phyloP scores from a whole-genome alignment of 2,888 invertebrate genomes.

The Caenorhabditis becei region DNA sequence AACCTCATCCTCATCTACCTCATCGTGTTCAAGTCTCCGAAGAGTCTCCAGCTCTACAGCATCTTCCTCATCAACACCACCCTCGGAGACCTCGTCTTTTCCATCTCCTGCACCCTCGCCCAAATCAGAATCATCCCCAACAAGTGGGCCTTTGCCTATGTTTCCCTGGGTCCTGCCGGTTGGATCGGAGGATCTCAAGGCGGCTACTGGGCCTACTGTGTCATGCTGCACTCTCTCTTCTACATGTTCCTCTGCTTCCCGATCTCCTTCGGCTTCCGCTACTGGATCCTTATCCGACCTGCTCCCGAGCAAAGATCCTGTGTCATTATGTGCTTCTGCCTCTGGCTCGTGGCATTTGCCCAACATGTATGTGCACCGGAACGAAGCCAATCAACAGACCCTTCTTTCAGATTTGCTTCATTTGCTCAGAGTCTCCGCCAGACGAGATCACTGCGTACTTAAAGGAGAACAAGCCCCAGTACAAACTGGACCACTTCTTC shows the following conservation, averaged over 20 bases:
- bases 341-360: constrained; percentile 66
- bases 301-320: constrained; percentile 56
- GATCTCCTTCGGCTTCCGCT: constrained; percentile 73
- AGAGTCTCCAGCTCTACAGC: constrained; percentile 55
- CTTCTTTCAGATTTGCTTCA: constrained; percentile 70
- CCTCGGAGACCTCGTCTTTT: constrained; percentile 64
- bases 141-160: constrained; percentile 74
- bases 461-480: constrained; percentile 53
- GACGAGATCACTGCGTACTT: constrained; percentile 64
- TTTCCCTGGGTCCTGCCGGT: constrained; percentile 69
- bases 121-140: constrained; percentile 75
- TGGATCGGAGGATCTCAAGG: constrained; percentile 61
- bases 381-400: neutral
- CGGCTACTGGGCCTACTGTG: constrained; percentile 61
- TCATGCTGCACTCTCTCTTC: constrained; percentile 71
- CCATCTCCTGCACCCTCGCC: constrained; percentile 60
- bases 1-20: constrained; percentile 61
- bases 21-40: constrained; percentile 59
- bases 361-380: constrained; percentile 64
- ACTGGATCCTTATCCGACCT: constrained; percentile 71
- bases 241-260: constrained; percentile 74
- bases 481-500: constrained; percentile 55
- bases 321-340: constrained; percentile 59
- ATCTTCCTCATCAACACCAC: constrained; percentile 68
- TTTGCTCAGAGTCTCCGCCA: constrained; percentile 70